phyloP scores from a whole-genome alignment of 2,113 vertebrate genomes.

The Vulpes ferrilata region DNA sequence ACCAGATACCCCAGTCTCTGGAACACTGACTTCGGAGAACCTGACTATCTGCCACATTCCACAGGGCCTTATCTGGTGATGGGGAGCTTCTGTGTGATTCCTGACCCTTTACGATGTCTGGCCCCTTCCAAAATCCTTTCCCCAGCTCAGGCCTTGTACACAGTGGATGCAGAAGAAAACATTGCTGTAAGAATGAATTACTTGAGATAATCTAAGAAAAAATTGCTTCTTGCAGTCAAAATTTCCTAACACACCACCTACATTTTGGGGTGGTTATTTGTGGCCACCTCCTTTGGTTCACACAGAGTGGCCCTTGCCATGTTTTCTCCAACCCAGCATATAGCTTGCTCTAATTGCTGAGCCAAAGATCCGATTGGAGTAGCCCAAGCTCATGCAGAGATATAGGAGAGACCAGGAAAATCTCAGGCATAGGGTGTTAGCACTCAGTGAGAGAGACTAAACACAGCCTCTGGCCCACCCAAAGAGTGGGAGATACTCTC shows the following conservation, averaged over 20 bases:
- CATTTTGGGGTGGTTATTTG: neutral
- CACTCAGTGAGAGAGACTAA: neutral
- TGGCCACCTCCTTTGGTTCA: neutral
- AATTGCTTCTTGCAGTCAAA: neutral
- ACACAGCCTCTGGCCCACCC: neutral
- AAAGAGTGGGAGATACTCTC: neutral
- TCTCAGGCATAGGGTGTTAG: neutral
- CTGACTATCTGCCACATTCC: neutral
- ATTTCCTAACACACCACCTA: neutral
- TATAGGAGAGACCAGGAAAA: neutral
- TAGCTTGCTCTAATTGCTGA: neutral
- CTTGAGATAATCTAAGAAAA: neutral
- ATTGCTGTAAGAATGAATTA: neutral
- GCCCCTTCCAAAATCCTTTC: neutral
- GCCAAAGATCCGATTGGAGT: neutral
- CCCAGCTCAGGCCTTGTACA: neutral
- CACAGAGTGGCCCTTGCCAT: neutral
- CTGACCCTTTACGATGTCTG: no score
- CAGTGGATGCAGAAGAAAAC: neutral
- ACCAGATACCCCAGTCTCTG: neutral
- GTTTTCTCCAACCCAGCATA: neutral
- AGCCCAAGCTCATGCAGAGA: neutral
- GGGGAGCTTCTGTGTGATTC: neutral
- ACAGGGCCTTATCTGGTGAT: neutral
- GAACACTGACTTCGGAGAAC: rapidly evolving